Percentiles rank a stretch among this genome's conserved stretches.
Evolutionary conservation across 2,888 invertebrate genomes (phyloP).

Genomic region (Serripes groenlandicus): DNA sequence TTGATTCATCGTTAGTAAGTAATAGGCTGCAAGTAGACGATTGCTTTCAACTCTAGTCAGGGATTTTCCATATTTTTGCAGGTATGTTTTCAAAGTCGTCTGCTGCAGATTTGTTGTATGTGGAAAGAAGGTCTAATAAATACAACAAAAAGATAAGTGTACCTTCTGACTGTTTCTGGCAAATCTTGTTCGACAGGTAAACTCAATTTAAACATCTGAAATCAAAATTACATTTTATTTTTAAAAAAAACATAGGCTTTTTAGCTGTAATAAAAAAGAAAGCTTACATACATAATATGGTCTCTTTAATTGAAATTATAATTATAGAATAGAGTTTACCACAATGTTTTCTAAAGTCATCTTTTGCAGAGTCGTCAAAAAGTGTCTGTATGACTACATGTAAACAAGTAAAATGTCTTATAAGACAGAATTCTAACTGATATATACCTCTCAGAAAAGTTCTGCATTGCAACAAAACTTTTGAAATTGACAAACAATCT

Average conservation of each 20-base stretch:
- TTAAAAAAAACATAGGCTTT: no score
- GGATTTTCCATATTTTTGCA: no score
- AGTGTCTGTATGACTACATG: neutral
- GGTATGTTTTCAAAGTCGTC: neutral
- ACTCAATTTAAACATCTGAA: slow-evolving; percentile 75
- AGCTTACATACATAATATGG: no score
- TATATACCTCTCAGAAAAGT: neutral
- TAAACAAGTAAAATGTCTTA: neutral
- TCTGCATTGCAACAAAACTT: neutral
- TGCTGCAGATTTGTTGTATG: neutral
- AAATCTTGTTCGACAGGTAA: slow-evolving; percentile 79
- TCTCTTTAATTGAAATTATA: no score
- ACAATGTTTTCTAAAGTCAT: neutral
- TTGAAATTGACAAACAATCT: no score
- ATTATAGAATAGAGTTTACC: no score
- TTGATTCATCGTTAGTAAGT: no score
- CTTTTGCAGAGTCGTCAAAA: neutral
- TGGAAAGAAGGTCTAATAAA: neutral
- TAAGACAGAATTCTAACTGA: no score
- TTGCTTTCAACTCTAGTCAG: no score
- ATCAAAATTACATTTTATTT: no score
- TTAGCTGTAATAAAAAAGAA: no score
- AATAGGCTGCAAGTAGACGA: no score
- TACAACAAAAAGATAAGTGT: slow-evolving; percentile 1
- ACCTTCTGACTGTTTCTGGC: slow-evolving; percentile 82